Percentiles rank a stretch among this genome's conserved stretches.
Conservation (phyloP, 2,113 vertebrate genomes). For the Elachura formosa region DNA sequence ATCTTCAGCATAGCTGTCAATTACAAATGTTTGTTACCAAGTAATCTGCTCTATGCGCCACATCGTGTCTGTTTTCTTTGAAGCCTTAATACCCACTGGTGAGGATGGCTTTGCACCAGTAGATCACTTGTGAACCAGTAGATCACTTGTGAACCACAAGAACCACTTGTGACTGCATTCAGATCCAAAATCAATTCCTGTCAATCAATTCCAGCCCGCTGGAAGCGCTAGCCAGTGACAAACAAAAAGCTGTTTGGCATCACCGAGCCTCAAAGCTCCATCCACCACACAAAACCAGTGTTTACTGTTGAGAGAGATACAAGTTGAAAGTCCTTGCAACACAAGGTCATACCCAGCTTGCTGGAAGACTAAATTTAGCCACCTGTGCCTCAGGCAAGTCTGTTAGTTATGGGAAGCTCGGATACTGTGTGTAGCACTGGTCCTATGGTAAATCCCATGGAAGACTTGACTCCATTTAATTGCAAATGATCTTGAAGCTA, state of each 20-base stretch:
- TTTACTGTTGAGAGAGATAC: background rate
- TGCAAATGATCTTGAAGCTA: background rate
- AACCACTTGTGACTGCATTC: too few relatives aligned
- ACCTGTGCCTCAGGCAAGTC: conserved; percentile 13
- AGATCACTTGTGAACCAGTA: background rate
- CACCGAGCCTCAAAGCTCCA: rapidly evolving
- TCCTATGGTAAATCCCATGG: background rate
- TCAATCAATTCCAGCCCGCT: background rate
- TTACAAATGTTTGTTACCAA: background rate
- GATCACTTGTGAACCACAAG: background rate
- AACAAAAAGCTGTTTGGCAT: background rate
- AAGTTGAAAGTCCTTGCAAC: background rate
- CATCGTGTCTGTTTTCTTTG: background rate
- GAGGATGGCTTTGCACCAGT: background rate
- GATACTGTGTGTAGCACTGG: background rate
- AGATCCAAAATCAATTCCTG: rapidly evolving
- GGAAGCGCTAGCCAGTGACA: rapidly evolving
- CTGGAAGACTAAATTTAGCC: conserved; percentile 38
- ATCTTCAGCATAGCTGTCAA: background rate
- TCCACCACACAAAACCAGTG: background rate
- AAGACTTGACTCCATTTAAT: background rate
- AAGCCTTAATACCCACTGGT: background rate
- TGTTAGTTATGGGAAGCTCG: background rate
- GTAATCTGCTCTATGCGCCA: rapidly evolving
- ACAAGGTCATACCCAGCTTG: conserved; percentile 2